Percentiles rank a stretch among this genome's conserved stretches.
Conservation (phyloP, 2,113 vertebrate species). For the Dipodomys ordii region DNA sequence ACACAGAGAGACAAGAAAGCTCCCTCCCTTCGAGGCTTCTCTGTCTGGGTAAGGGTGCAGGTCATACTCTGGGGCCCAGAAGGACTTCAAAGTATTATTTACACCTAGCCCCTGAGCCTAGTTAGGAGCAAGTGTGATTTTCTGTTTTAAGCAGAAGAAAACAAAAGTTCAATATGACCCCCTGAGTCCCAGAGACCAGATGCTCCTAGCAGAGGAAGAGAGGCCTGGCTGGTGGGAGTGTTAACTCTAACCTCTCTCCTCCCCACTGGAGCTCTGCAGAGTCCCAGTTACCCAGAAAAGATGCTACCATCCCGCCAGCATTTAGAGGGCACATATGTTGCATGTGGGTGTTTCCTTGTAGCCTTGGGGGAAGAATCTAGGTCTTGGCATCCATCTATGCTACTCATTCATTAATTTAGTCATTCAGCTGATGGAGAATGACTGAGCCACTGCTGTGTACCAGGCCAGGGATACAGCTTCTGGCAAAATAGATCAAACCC, state of each 20-base stretch:
- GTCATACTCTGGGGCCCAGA: not conserved
- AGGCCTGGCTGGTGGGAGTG: not conserved
- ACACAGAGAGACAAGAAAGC: fast-evolving
- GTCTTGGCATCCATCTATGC: not conserved
- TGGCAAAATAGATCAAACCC: not conserved
- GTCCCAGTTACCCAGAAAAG: not conserved
- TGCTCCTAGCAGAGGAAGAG: not conserved
- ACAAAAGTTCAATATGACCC: too few relatives aligned
- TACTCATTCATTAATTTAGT: not conserved
- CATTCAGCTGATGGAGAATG: not conserved
- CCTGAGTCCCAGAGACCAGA: not conserved
- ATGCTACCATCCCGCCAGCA: too few relatives aligned
- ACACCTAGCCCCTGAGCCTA: not conserved
- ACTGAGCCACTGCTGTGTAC: not conserved
- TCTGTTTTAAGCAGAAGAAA: not conserved
- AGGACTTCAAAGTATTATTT: not conserved
- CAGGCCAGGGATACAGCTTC: not conserved
- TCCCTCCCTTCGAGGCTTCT: too few relatives aligned
- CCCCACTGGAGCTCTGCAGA: not conserved
- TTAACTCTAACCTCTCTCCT: not conserved
- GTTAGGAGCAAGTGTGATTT: not conserved
- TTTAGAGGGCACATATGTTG: not conserved
- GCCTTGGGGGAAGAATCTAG: not conserved
- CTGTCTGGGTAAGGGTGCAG: too few relatives aligned
- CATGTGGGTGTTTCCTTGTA: not conserved